Evolutionary conservation across 2,113 vertebrate species (phyloP).

Genomic region (Microtus pennsylvanicus): DNA sequence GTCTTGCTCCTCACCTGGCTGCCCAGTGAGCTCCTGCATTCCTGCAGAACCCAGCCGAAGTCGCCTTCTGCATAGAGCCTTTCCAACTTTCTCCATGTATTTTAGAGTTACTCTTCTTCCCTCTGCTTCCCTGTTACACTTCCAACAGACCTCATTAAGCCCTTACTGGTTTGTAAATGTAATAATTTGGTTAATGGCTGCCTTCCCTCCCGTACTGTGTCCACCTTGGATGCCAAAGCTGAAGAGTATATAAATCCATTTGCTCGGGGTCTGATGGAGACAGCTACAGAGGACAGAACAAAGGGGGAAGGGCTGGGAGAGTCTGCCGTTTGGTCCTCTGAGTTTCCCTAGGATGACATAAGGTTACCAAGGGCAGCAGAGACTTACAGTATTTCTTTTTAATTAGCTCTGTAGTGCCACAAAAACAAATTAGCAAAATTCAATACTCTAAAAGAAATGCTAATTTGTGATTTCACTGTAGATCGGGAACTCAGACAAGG

Average conservation of each 20-base stretch:
- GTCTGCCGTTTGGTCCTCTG: neutral
- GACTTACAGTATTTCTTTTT: neutral
- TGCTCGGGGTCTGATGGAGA: neutral
- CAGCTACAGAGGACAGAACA: neutral
- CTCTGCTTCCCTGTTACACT: neutral
- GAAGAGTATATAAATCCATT: neutral
- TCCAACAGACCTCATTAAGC: neutral
- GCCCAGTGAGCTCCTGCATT: neutral
- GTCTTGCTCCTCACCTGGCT: neutral
- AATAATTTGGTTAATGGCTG: neutral
- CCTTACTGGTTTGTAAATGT: neutral
- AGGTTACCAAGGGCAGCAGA: neutral
- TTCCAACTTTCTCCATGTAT: neutral
- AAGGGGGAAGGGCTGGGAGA: neutral
- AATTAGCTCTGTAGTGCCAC: neutral
- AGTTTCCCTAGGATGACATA: neutral
- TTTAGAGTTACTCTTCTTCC: neutral
- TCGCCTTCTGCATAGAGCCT: neutral
- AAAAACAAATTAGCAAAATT: conserved; percentile 5
- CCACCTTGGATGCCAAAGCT: neutral
- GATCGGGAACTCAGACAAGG: neutral
- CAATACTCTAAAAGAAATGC: neutral
- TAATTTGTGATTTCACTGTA: neutral
- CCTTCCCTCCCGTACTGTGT: neutral
- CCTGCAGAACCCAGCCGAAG: neutral